phyloP scores from a whole-genome alignment of 1,140 invertebrate species.

The Phenacoccus solenopsis region DNA sequence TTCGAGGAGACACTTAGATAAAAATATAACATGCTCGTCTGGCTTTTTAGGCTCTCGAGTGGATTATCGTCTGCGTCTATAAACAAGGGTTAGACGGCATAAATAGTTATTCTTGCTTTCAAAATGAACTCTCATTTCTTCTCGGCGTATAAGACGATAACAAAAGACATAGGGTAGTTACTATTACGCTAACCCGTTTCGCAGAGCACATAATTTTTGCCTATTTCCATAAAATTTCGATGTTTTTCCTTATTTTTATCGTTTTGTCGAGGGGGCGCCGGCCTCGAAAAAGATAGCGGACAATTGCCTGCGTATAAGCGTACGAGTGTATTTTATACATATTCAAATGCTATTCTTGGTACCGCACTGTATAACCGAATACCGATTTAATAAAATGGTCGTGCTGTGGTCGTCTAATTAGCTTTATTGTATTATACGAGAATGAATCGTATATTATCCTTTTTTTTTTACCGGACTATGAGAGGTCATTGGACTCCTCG shows the following conservation, averaged over 20 bases:
- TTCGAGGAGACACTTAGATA: not conserved
- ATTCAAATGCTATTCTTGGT: too few relatives aligned
- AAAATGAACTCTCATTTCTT: constrained; percentile 9
- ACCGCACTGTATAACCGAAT: too few relatives aligned
- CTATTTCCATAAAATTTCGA: not conserved
- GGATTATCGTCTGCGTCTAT: constrained; percentile 12
- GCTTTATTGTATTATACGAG: too few relatives aligned
- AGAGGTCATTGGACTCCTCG: too few relatives aligned
- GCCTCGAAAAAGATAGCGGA: too few relatives aligned
- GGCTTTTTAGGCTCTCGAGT: not conserved
- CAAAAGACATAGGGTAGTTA: constrained; percentile 15
- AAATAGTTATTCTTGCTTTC: constrained; percentile 7
- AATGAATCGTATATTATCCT: too few relatives aligned
- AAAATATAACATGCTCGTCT: not conserved
- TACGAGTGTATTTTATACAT: too few relatives aligned
- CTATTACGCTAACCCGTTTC: not conserved
- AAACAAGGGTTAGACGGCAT: constrained; percentile 11
- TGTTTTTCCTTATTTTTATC: constrained; percentile 3
- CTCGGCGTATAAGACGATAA: not conserved
- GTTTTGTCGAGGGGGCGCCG: not conserved
- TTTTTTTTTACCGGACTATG: too few relatives aligned
- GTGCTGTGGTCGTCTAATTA: too few relatives aligned
- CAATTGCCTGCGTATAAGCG: too few relatives aligned
- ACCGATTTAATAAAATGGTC: too few relatives aligned
- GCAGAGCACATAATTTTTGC: not conserved